Conservation (phyloP, 1,140 invertebrate genomes). For the Pseudachorutes palmiensis region DNA sequence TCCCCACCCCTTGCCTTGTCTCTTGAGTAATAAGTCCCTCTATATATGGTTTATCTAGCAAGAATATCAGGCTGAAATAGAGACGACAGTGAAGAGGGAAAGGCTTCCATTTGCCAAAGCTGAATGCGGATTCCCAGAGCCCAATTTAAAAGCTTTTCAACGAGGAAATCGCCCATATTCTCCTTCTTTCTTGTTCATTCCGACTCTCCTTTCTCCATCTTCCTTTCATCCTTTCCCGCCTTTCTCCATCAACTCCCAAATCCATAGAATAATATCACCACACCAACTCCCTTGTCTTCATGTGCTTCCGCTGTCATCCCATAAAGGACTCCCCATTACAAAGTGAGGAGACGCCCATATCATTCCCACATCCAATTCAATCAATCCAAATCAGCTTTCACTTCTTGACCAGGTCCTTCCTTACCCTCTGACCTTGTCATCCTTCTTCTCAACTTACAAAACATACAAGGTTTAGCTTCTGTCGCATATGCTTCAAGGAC, state of each 20-base stretch:
- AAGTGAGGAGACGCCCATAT: neutral
- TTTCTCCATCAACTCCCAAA: constrained; percentile 11
- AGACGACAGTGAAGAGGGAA: neutral
- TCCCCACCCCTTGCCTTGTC: neutral
- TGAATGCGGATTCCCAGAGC: neutral
- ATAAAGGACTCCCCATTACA: neutral
- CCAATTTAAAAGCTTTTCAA: constrained; percentile 11
- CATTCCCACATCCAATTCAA: constrained; percentile 4
- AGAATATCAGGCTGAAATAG: neutral
- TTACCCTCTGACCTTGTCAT: too few relatives aligned
- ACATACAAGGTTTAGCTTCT: too few relatives aligned
- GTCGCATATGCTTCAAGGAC: too few relatives aligned
- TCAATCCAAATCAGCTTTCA: neutral
- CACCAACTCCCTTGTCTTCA: neutral
- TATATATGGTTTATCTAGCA: neutral
- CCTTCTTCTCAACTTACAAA: too few relatives aligned
- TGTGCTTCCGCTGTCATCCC: neutral
- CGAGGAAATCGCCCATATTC: constrained; percentile 8
- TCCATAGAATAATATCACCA: constrained; percentile 2
- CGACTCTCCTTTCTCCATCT: neutral
- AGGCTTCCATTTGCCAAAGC: neutral
- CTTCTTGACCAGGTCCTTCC: neutral
- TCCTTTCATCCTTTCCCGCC: neutral
- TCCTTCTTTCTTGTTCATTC: neutral
- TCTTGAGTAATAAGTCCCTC: neutral